Conservation (phyloP, 1,140 invertebrate species). For the Trichonephila inaurata region DNA sequence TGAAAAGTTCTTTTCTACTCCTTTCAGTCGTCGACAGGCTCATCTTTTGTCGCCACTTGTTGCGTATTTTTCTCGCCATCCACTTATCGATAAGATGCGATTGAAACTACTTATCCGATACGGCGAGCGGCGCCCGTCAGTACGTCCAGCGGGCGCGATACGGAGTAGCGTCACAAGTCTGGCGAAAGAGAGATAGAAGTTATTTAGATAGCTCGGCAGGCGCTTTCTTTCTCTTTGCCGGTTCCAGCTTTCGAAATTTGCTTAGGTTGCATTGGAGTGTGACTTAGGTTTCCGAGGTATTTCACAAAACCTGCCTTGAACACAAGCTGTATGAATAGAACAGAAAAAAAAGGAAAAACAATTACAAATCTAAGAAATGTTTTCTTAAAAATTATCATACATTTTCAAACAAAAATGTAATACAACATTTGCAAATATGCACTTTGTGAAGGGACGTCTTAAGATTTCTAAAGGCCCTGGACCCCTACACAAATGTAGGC, state of each 20-base stretch:
- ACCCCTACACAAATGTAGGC: no score
- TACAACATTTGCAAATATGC: no score
- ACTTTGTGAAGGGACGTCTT: no score
- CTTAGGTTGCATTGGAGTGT: no score
- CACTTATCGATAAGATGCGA: conserved; percentile 37
- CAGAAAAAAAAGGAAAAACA: no score
- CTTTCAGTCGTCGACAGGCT: conserved; percentile 57
- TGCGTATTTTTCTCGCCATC: conserved; percentile 63
- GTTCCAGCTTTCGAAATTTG: not conserved
- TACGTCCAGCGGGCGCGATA: conserved; percentile 10
- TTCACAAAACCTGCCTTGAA: no score
- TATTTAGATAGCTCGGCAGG: not conserved
- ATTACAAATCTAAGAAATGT: no score
- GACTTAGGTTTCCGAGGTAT: no score
- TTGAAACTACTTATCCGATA: conserved; percentile 14
- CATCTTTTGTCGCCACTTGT: conserved; percentile 66
- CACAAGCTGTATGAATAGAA: no score
- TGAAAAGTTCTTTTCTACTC: conserved; percentile 20
- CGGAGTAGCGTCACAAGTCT: conserved; percentile 11
- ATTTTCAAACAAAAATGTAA: no score
- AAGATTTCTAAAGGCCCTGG: no score
- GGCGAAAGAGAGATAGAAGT: not conserved
- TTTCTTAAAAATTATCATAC: no score
- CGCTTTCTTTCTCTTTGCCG: not conserved
- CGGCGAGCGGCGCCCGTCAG: conserved; percentile 29